A percentile compares a stretch with the other conserved stretches of the same genome.
Conservation (phyloP, 2,797 vertebrate genomes). For the Crenichthys baileyi region DNA sequence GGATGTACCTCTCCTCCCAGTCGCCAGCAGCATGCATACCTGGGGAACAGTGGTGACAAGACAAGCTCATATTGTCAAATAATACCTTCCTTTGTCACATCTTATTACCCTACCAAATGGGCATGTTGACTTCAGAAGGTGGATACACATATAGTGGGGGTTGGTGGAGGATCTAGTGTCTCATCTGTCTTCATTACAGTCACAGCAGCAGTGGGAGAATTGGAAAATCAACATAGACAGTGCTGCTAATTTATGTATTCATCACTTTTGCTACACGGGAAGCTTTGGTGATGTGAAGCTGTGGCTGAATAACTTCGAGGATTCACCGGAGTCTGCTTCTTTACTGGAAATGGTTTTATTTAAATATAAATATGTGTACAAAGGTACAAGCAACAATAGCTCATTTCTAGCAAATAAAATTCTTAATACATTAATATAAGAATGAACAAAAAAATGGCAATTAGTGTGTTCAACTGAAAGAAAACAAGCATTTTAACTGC, state of each 20-base stretch:
- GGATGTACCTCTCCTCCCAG: slow-evolving; percentile 70
- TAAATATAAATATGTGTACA: slow-evolving; percentile 93
- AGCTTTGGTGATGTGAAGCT: slow-evolving; percentile 66
- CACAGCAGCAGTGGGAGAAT: slow-evolving; percentile 67
- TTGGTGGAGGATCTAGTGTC: slow-evolving; percentile 60
- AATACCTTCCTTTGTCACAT: slow-evolving; percentile 76
- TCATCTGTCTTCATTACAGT: slow-evolving; percentile 85
- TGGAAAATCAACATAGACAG: slow-evolving; percentile 80
- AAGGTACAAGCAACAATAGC: slow-evolving; percentile 88
- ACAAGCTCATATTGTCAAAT: slow-evolving; percentile 70
- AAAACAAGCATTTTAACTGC: slow-evolving; percentile 69
- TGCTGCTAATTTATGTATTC: slow-evolving; percentile 82
- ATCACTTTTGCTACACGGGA: slow-evolving; percentile 73
- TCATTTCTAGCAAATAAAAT: slow-evolving; percentile 85
- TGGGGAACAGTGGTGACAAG: slow-evolving; percentile 72
- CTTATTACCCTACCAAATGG: slow-evolving; percentile 66
- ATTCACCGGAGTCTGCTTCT: slow-evolving; percentile 55
- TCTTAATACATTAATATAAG: slow-evolving; percentile 82
- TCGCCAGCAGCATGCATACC: slow-evolving; percentile 50
- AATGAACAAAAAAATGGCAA: slow-evolving; percentile 78
- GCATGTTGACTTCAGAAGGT: slow-evolving; percentile 57
- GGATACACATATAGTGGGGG: slow-evolving; percentile 59
- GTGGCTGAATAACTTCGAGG: slow-evolving; percentile 28
- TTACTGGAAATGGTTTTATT: slow-evolving; percentile 89
- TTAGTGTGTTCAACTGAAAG: slow-evolving; percentile 69